phyloP scores from a whole-genome alignment of 2,888 invertebrate genomes.

The Microplitis deprimator region DNA sequence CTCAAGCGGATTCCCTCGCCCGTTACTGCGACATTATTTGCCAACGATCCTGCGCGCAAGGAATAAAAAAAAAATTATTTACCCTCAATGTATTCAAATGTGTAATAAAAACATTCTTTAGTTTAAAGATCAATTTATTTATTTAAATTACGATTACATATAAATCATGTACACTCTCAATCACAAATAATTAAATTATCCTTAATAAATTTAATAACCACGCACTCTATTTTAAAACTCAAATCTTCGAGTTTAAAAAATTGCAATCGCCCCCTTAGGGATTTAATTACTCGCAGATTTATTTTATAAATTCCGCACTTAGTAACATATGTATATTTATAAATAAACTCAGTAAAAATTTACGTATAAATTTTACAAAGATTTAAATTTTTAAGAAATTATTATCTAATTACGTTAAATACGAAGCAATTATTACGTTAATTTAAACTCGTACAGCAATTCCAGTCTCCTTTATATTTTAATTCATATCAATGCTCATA shows the following conservation, averaged over 20 bases:
- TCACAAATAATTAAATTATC: constrained; percentile 6
- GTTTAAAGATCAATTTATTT: neutral
- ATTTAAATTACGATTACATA: constrained; percentile 21
- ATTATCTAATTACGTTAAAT: neutral
- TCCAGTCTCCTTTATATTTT: neutral
- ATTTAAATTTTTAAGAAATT: constrained; percentile 17
- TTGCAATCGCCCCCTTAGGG: constrained; percentile 30
- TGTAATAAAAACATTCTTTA: constrained; percentile 1
- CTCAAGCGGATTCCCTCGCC: constrained; percentile 33
- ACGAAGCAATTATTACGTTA: constrained; percentile 9
- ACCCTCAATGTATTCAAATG: neutral
- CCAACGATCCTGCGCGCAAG: constrained; percentile 28
- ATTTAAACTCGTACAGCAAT: neutral
- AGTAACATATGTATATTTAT: neutral
- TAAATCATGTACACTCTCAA: constrained; percentile 10
- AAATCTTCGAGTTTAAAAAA: neutral
- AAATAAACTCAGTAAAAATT: constrained; percentile 15
- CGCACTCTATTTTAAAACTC: neutral
- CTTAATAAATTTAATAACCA: neutral
- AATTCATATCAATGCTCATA: neutral
- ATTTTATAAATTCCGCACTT: neutral
- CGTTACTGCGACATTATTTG: constrained; percentile 41
- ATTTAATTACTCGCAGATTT: neutral
- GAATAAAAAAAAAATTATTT: neutral
- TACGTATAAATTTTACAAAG: constrained; percentile 32